Percentiles rank a stretch among this genome's conserved stretches.
Conservation (phyloP, 2,113 vertebrate genomes). For the Xerus inauris region DNA sequence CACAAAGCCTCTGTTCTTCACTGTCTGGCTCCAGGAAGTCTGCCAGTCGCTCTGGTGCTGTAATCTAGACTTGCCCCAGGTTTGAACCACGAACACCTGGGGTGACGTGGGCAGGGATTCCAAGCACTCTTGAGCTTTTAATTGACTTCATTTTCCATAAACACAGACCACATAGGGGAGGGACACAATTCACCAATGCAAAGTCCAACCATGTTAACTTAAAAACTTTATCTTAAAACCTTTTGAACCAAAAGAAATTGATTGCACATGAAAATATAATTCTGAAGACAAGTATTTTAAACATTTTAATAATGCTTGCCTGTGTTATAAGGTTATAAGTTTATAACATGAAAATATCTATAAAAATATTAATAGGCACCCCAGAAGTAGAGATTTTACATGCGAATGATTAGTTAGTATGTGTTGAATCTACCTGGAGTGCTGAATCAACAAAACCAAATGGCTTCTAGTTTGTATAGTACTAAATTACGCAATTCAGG, state of each 20-base stretch:
- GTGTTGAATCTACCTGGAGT: constrained; percentile 73
- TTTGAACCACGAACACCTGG: background rate
- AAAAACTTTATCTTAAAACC: constrained; percentile 77
- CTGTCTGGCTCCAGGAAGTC: background rate
- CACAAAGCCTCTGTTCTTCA: background rate
- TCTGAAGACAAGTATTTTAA: constrained; percentile 78
- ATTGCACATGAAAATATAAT: constrained; percentile 83
- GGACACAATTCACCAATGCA: background rate
- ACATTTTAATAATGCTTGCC: constrained; percentile 79
- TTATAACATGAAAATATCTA: constrained; percentile 80
- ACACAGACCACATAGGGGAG: background rate
- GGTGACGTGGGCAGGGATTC: background rate
- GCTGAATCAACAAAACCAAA: constrained; percentile 79
- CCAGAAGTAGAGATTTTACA: constrained; percentile 79
- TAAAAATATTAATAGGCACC: constrained; percentile 87
- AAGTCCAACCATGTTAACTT: constrained; percentile 57
- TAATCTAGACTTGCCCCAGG: background rate
- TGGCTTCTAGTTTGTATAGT: constrained; percentile 37
- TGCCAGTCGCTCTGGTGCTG: background rate
- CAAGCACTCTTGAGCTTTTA: background rate
- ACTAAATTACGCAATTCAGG: background rate
- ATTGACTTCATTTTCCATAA: background rate
- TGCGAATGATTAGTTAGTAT: constrained; percentile 75
- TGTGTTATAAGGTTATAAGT: constrained; percentile 83
- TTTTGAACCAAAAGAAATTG: constrained; percentile 76